phyloP scores from a whole-genome alignment of 92 coral and sea anemone genomes.

The Epizoanthus ramosus region DNA sequence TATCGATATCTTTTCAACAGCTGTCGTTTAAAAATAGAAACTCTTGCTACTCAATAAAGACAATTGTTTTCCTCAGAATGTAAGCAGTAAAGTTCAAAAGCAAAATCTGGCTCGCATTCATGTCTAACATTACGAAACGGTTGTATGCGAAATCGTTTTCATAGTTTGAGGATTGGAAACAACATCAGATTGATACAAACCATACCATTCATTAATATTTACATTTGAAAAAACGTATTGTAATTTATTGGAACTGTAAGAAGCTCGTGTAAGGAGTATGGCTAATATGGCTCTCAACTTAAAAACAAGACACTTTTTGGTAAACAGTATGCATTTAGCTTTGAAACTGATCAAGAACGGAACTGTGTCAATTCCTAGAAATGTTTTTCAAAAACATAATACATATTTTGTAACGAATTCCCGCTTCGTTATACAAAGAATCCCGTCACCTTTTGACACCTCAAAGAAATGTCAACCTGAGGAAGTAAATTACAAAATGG shows the following conservation, averaged over 20 bases:
- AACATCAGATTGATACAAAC: background rate
- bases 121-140: background rate
- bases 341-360: background rate
- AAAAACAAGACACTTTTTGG: background rate
- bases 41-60: background rate
- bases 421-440: background rate
- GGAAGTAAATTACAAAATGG: background rate
- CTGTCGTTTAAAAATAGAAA: slow-evolving; percentile 10
- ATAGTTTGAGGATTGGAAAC: background rate
- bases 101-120: background rate
- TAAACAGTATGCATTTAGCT: slow-evolving; percentile 3
- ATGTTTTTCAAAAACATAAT: background rate
- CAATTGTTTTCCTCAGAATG: background rate
- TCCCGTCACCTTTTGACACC: background rate
- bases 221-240: slow-evolving; percentile 5
- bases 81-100: background rate
- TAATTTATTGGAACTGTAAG: slow-evolving; percentile 2
- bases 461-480: background rate
- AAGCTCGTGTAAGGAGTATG: background rate
- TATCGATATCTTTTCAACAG: background rate
- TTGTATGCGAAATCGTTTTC: background rate
- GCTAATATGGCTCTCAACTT: background rate
- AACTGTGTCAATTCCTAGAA: background rate
- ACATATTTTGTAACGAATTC: background rate
- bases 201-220: background rate